A percentile compares a stretch with the other conserved stretches of the same genome.
These are phyloP conservation scores for Accipiter virgatus DNA, from an alignment of 2,113 vertebrate species.

Conservation along the genomic window DNA sequence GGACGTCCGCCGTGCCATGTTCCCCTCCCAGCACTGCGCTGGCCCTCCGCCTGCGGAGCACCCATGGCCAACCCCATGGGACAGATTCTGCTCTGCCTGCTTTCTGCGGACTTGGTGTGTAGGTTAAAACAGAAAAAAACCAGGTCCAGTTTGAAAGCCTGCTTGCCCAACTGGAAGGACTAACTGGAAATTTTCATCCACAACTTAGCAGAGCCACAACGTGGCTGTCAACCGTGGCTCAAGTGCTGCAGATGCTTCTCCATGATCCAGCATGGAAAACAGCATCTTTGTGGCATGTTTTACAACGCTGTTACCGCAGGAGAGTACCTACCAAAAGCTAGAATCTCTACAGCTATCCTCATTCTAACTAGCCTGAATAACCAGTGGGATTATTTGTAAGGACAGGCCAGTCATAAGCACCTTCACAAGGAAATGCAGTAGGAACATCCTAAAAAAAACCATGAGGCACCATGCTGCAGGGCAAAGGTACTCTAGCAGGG, in stretches of 20 bases:
- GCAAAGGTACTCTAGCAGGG: neutral
- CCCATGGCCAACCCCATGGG: rapidly evolving
- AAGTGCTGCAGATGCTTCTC: neutral
- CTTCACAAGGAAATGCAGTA: neutral
- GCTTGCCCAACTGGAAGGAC: neutral
- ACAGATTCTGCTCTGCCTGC: neutral
- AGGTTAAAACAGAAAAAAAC: neutral
- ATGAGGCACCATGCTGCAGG: neutral
- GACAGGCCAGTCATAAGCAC: neutral
- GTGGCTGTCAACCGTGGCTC: neutral
- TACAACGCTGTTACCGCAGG: neutral
- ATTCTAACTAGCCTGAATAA: neutral
- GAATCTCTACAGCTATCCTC: neutral
- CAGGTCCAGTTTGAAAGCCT: neutral
- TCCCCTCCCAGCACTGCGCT: neutral
- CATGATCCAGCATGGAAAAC: neutral
- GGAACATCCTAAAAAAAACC: neutral
- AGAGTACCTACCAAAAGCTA: neutral
- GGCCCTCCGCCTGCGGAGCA: neutral
- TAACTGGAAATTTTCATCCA: neutral
- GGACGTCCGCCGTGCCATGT: rapidly evolving
- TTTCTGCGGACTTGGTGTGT: neutral
- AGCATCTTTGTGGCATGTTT: neutral
- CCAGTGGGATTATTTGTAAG: neutral
- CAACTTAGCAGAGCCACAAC: neutral